Base-by-base conservation (phyloP, 2,888 invertebrate genomes). In the Disparrhopalites patrizii region DNA sequence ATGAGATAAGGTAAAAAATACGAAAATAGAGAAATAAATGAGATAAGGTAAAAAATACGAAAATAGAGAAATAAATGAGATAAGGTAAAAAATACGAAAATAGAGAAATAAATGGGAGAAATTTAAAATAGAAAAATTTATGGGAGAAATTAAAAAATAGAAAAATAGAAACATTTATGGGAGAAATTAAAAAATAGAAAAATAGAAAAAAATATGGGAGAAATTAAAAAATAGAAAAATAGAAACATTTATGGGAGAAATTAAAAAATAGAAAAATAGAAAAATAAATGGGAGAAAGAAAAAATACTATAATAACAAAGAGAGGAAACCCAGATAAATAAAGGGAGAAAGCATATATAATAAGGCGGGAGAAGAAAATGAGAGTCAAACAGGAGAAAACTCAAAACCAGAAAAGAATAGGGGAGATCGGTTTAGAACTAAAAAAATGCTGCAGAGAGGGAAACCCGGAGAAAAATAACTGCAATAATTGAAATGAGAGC, bases 11-110 rank as follows among this genome's bases (percentile, higher is more conserved):
- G n/a, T n/a, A n/a, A n/a, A n/a, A n/a, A n/a, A n/a, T n/a, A n/a
- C n/a, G 33, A 28, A 56, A 36, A 28, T 54, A 30, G 54, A 28
- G 18, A n/a, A 31, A 54, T 28, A 54, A 23, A 23, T 57, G 36
- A 36, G 36, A 57, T 3, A 57, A 28, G 28, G 52, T 25, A 28
- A 52, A n/a, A 52, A 28, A 23, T 15, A 52, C 8, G 25, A 28
- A 25, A 28, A 13, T 7, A 28, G 5, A 30, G 56, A 20, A 56
- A 56, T 10, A 23, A 27, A 10, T 8, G 56, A 31, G 18, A 56
- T 31, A 31, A 18, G 31, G 27, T 13, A 15, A 23, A 52, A 52
- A 28, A 28, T 28, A 30, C 31, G 31, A 31, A n/a, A 13, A 31
- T 28, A 15, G 20, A 55, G 23, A 28, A 10, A 30, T 13, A 28